Percentiles rank a stretch among this genome's conserved stretches.
phyloP scores from a whole-genome alignment of 2,888 invertebrate species.

The Reticulitermes lucifugus region DNA sequence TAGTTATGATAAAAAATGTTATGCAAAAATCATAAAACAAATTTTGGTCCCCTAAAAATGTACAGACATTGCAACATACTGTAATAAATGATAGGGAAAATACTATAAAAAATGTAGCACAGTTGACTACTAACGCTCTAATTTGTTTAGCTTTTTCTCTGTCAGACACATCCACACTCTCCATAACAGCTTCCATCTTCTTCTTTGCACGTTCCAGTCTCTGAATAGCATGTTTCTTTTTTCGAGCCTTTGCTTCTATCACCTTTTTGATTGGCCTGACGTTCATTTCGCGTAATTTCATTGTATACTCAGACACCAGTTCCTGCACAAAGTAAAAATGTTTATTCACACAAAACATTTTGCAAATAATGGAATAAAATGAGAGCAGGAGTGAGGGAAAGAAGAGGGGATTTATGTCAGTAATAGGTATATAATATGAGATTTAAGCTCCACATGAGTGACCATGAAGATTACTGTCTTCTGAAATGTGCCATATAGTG shows the following conservation, averaged over 20 bases:
- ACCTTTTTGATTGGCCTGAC: constrained; percentile 97
- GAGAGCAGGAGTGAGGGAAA: too few relatives aligned
- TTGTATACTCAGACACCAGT: constrained; percentile 87
- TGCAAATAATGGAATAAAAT: too few relatives aligned
- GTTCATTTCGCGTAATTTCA: constrained; percentile 86
- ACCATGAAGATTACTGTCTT: too few relatives aligned
- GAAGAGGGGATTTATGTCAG: too few relatives aligned
- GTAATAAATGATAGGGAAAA: background rate
- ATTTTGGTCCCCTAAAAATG: too few relatives aligned
- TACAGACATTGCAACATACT: too few relatives aligned
- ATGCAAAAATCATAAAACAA: too few relatives aligned
- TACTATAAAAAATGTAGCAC: background rate
- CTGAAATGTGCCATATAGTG: too few relatives aligned
- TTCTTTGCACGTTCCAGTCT: constrained; percentile 95
- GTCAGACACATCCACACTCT: constrained; percentile 89
- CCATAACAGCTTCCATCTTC: constrained; percentile 93
- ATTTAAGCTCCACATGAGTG: too few relatives aligned
- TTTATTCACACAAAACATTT: too few relatives aligned
- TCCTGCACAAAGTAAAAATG: constrained; percentile 67
- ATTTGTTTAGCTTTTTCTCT: constrained; percentile 93
- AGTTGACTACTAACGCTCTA: constrained; percentile 74
- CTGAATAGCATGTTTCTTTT: constrained; percentile 89
- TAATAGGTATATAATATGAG: too few relatives aligned
- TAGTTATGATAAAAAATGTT: too few relatives aligned
- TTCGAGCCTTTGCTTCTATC: constrained; percentile 96